phyloP scores from a whole-genome alignment of 2,113 vertebrate species.

The Nannospalax galili region DNA sequence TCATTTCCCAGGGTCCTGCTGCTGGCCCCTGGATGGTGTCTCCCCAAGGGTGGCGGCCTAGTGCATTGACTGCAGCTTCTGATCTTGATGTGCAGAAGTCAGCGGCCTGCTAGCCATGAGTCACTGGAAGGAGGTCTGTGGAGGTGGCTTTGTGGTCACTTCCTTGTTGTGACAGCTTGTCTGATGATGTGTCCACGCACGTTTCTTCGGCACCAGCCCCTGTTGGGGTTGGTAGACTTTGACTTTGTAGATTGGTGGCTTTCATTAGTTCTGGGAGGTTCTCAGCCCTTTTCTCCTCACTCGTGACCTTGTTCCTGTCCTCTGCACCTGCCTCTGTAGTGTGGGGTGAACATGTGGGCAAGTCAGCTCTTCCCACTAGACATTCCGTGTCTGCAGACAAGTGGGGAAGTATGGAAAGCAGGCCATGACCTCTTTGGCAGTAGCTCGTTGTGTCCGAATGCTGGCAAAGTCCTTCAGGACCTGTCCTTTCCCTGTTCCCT shows the following conservation, averaged over 20 bases:
- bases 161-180: background rate
- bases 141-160: background rate
- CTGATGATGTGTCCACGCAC: background rate
- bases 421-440: fast-evolving
- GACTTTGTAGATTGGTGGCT: background rate
- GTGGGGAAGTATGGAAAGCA: background rate
- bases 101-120: fast-evolving
- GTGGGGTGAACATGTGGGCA: fast-evolving
- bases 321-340: too few relatives aligned
- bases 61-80: background rate
- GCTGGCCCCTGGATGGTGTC: background rate
- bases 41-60: background rate
- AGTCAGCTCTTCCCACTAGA: too few relatives aligned
- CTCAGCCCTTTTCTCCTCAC: fast-evolving
- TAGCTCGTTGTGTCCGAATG: fast-evolving
- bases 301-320: fast-evolving
- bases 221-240: background rate
- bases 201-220: fast-evolving
- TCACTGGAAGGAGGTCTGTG: background rate
- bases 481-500: background rate
- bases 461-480: background rate
- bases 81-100: background rate
- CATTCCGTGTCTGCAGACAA: too few relatives aligned
- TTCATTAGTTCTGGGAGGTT: background rate
- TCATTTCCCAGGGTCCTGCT: background rate